Conservation (phyloP, 2,797 vertebrate species). For the Furcifer pardalis region DNA sequence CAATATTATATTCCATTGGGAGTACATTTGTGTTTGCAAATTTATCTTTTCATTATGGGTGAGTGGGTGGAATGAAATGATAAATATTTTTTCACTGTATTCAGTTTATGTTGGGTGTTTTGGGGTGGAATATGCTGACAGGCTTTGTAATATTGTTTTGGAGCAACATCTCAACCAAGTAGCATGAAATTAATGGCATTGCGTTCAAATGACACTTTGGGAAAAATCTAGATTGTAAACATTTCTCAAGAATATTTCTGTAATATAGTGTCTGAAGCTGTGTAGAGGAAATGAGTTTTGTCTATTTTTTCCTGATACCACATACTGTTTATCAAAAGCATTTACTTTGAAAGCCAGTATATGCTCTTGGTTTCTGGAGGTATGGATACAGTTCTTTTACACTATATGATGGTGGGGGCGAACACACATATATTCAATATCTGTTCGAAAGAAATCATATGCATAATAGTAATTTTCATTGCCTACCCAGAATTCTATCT, state of each 20-base stretch:
- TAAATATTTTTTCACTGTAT: background rate
- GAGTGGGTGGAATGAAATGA: background rate
- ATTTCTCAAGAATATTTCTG: slow-evolving; percentile 19
- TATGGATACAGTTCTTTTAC: background rate
- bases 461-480: background rate
- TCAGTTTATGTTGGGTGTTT: slow-evolving; percentile 29
- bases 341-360: background rate
- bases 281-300: slow-evolving; percentile 20
- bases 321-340: background rate
- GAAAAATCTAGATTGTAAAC: slow-evolving; percentile 16
- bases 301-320: background rate
- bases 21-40: background rate
- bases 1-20: background rate
- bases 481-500: background rate
- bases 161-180: slow-evolving; percentile 28
- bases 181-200: slow-evolving; percentile 4
- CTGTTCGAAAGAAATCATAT: background rate
- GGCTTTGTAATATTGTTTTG: slow-evolving; percentile 6
- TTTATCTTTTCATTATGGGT: slow-evolving; percentile 9
- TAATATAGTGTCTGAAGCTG: slow-evolving; percentile 29
- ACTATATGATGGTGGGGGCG: background rate
- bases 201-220: slow-evolving; percentile 40
- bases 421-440: background rate
- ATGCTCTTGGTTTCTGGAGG: accelerated
- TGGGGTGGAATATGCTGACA: slow-evolving; percentile 23